Conservation (phyloP, 2,888 invertebrate genomes). For the Lissonota sp. region DNA sequence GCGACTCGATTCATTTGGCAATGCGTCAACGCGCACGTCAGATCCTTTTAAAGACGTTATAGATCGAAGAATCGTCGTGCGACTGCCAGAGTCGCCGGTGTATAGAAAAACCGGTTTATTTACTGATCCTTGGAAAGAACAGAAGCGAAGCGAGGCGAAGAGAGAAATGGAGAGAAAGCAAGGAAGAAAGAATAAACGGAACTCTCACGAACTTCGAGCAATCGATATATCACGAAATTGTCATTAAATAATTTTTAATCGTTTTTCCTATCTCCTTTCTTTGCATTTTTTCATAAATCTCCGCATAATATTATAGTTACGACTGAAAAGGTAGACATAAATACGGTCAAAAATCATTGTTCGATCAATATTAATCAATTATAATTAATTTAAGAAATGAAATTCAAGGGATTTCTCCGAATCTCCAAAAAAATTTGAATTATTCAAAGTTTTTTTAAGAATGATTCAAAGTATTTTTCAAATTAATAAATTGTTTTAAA, state of each 20-base stretch:
- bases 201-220: slow-evolving; percentile 27
- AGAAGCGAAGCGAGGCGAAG: background rate
- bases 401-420: too few relatives aligned
- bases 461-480: too few relatives aligned
- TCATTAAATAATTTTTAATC: slow-evolving; percentile 43
- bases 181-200: slow-evolving; percentile 25
- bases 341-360: too few relatives aligned
- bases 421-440: background rate
- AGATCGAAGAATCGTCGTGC: slow-evolving; percentile 1
- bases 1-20: slow-evolving; percentile 36
- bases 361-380: too few relatives aligned
- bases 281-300: slow-evolving; percentile 3
- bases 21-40: slow-evolving; percentile 34
- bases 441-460: background rate
- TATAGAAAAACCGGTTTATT: slow-evolving; percentile 35
- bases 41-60: slow-evolving; percentile 45
- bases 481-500: too few relatives aligned
- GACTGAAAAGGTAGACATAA: too few relatives aligned
- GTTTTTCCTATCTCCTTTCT: slow-evolving; percentile 6
- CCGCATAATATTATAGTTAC: too few relatives aligned
- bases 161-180: background rate
- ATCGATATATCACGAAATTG: slow-evolving; percentile 43
- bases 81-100: slow-evolving; percentile 2
- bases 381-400: too few relatives aligned
- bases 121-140: slow-evolving; percentile 1